Percentiles rank a stretch among this genome's conserved stretches.
Conservation (phyloP, 1,140 invertebrate genomes). For the Trichonephila clavata region DNA sequence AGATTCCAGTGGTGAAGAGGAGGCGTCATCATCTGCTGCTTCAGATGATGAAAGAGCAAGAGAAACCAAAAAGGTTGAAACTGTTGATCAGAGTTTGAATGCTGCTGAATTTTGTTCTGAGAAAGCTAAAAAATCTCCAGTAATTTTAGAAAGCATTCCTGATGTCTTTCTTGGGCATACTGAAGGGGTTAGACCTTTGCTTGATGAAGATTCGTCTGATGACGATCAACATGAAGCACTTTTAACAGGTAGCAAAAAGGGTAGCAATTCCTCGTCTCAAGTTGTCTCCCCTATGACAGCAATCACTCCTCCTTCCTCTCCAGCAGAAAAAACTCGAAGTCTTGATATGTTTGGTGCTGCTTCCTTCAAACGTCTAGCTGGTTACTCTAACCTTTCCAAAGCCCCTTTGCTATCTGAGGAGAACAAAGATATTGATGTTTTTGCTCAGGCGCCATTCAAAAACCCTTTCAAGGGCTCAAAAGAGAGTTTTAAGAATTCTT, state of each 20-base stretch:
- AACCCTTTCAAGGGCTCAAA: slow-evolving; percentile 80
- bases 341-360: slow-evolving; percentile 81
- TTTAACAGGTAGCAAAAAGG: slow-evolving; percentile 30
- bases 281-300: slow-evolving; percentile 46
- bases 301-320: slow-evolving; percentile 61
- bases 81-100: slow-evolving; percentile 40
- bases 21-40: slow-evolving; percentile 79
- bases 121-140: slow-evolving; percentile 62
- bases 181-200: slow-evolving; percentile 88
- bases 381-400: slow-evolving; percentile 78
- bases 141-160: slow-evolving; percentile 67
- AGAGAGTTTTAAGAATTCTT: slow-evolving; percentile 59
- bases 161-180: slow-evolving; percentile 87
- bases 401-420: slow-evolving; percentile 63
- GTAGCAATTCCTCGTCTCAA: slow-evolving; percentile 54
- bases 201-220: slow-evolving; percentile 87
- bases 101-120: slow-evolving; percentile 16
- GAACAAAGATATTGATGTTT: slow-evolving; percentile 84
- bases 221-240: slow-evolving; percentile 74
- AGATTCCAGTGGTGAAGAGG: slow-evolving; percentile 81
- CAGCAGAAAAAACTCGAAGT: slow-evolving; percentile 49
- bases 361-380: slow-evolving; percentile 79
- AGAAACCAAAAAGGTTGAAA: slow-evolving; percentile 40
- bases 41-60: slow-evolving; percentile 56
- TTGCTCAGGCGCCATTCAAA: slow-evolving; percentile 88